Base-by-base conservation (phyloP, 2,797 vertebrate species). In the Catamblyrhynchus diadema region DNA sequence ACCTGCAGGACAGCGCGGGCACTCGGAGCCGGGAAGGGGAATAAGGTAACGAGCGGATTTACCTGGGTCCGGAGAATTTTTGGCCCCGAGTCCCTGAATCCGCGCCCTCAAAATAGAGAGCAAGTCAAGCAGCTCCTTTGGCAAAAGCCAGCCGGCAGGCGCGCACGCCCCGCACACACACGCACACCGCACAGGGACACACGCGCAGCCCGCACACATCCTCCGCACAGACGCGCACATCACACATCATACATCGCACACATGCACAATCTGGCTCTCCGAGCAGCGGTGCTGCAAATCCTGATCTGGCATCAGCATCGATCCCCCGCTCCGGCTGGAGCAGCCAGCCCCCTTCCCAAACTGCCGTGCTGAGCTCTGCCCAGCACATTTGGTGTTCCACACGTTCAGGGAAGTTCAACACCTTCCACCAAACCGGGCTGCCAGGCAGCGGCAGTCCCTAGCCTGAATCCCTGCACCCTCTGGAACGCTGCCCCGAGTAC, bases 1-100 rank as follows among this genome's bases (percentile, higher is more conserved):
- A 87, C 81, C 81, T 47, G 94, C 92, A 75, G 94, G 93, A 81
- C 96, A 70, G 85, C 91, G 83, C 89, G 78, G 95, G 69, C 86
- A 92, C 85, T 60, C 71, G 45, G 73, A 77, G 64, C 67, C 42
- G 74, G 80, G 84, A 28, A 80, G 48, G 33, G 57, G 32, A 77
- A 44, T 53, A 28, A 95, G 94, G 95, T 75, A 94, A 90, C n/a
- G 0, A 44, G 88, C 41, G 74, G 78, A 90, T 93, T 90, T 90
- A 96, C 93, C 95, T 95, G 89, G 25, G 45, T 77, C 94, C 48
- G 41, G 64, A 60, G 62, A 30, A 67, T 33, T 77, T 70, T 89
- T 66, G 78, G 48, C 44, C 57, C 53, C 50, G 62, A 65, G 78
- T 77, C 66, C 60, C 67, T 60, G 67, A 86, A 71, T 71, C 72